Conservation (phyloP, 2,113 vertebrate genomes). For the Pimephales promelas region DNA sequence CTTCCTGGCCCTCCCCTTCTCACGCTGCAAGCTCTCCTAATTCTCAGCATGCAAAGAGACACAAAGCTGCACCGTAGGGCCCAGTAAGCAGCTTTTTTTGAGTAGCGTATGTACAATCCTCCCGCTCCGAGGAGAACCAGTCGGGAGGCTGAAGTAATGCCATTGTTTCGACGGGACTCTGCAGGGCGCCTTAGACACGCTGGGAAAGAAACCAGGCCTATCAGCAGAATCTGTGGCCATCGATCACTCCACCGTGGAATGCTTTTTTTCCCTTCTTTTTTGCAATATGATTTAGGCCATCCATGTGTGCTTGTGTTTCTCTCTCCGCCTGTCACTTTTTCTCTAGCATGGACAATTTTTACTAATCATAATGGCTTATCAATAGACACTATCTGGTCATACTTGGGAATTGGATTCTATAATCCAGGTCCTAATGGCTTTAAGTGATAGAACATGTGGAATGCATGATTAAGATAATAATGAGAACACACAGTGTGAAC, state of each 20-base stretch:
- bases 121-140: slow-evolving; percentile 39
- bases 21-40: slow-evolving; percentile 45
- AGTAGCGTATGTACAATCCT: slow-evolving; percentile 49
- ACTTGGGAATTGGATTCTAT: neutral
- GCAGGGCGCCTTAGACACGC: slow-evolving; percentile 44
- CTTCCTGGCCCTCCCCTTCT: slow-evolving; percentile 54
- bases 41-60: slow-evolving; percentile 51
- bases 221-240: slow-evolving; percentile 42
- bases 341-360: neutral
- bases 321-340: neutral
- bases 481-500: neutral
- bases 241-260: slow-evolving; percentile 38
- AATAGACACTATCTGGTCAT: neutral
- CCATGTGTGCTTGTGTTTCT: slow-evolving; percentile 13
- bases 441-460: slow-evolving; percentile 1
- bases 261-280: neutral
- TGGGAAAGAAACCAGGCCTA: slow-evolving; percentile 46
- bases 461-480: neutral
- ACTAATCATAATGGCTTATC: neutral
- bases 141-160: slow-evolving; percentile 41
- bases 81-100: slow-evolving; percentile 55
- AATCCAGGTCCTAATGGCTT: slow-evolving; percentile 14
- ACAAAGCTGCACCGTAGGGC: slow-evolving; percentile 54
- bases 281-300: slow-evolving; percentile 8
- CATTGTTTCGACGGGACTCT: slow-evolving; percentile 48